Percentiles rank a stretch among this genome's conserved stretches.
Evolutionary conservation across 2,888 invertebrate species (phyloP).

Genomic region (Eudasyphora cyanicolor): DNA sequence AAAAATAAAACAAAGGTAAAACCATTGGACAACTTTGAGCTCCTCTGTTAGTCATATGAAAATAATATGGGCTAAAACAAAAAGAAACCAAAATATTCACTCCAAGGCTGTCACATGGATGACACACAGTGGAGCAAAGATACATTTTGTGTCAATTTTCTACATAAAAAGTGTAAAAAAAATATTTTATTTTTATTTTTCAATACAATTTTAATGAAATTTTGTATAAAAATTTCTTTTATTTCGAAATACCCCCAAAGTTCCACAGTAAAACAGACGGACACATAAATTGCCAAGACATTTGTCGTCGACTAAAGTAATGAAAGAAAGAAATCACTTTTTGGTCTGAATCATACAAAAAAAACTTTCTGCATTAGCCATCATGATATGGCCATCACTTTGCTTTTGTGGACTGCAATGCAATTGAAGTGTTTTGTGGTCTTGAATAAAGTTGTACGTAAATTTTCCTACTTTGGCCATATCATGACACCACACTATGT

Average conservation of each 20-base stretch:
- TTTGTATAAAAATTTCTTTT: no score
- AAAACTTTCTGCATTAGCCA: background rate
- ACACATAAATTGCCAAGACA: no score
- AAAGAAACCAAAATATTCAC: background rate
- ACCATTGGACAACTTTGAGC: background rate
- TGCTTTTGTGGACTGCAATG: background rate
- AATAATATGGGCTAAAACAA: slow-evolving; percentile 38
- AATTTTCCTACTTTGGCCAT: background rate
- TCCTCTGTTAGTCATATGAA: slow-evolving; percentile 36
- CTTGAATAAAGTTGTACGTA: no score
- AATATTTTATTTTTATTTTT: no score
- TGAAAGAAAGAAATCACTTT: background rate
- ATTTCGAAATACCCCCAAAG: no score
- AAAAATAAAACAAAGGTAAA: no score
- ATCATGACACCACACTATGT: no score
- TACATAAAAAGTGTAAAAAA: no score
- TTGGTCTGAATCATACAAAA: background rate
- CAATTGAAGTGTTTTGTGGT: slow-evolving; percentile 4
- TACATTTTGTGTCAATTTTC: no score
- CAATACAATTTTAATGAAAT: no score
- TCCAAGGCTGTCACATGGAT: background rate
- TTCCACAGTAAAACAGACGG: background rate
- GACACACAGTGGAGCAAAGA: no score
- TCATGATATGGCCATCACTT: background rate
- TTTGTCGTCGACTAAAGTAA: background rate